These are phyloP conservation scores for Anthonomus grandis DNA, from an alignment of 1,140 invertebrate species.

Conservation along the genomic window DNA sequence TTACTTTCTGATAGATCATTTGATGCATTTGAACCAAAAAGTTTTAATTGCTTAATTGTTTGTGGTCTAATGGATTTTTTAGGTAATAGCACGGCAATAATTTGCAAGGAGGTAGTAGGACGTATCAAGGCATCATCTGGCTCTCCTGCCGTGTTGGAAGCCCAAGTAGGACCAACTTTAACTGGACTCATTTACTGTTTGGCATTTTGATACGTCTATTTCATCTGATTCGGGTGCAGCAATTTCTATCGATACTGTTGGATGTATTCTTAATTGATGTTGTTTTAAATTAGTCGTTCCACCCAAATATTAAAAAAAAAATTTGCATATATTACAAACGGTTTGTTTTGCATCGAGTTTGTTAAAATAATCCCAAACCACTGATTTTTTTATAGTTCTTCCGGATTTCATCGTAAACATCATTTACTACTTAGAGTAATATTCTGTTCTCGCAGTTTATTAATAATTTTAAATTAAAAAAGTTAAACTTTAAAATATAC, in stretches of 20 bases:
- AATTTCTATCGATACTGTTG: too few relatives aligned
- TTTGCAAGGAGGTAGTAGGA: neutral
- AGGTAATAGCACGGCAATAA: too few relatives aligned
- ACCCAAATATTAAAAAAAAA: neutral
- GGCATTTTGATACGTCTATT: neutral
- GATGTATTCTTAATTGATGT: too few relatives aligned
- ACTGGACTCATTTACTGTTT: neutral
- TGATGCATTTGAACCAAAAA: neutral
- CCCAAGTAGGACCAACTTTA: neutral
- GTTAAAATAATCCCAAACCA: neutral
- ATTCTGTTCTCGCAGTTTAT: too few relatives aligned
- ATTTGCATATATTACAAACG: slow-evolving; percentile 1
- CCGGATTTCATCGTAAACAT: too few relatives aligned
- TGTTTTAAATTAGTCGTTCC: slow-evolving; percentile 2
- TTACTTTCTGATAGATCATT: slow-evolving; percentile 1
- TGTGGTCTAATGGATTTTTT: too few relatives aligned
- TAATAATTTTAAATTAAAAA: too few relatives aligned
- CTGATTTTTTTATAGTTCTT: neutral
- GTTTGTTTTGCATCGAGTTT: too few relatives aligned
- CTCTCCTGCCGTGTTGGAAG: neutral
- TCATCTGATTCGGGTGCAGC: slow-evolving; percentile 1
- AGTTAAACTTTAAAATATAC: too few relatives aligned
- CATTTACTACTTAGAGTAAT: neutral
- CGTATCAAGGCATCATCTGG: neutral
- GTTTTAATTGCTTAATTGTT: too few relatives aligned